A percentile compares a stretch with the other conserved stretches of the same genome.
phyloP scores from a whole-genome alignment of 1,140 invertebrate genomes.

The Drosophila parabipectinata region DNA sequence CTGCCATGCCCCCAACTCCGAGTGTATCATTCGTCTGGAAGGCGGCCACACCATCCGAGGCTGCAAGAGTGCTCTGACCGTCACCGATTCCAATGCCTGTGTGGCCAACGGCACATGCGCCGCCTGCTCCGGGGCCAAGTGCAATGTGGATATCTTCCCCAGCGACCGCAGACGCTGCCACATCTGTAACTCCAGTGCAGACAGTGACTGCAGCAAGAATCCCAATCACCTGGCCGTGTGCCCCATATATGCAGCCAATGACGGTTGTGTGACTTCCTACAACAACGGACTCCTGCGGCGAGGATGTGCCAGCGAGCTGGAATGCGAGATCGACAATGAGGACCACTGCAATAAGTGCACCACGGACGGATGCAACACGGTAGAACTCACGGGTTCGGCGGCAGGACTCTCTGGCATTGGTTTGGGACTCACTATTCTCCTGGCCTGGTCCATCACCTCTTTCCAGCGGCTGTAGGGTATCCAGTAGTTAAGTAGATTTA shows the following conservation, averaged over 20 bases:
- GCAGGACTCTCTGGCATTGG: constrained; percentile 44
- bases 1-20: constrained; percentile 47
- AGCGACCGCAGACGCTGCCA: constrained; percentile 62
- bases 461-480: constrained; percentile 21
- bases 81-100: constrained; percentile 44
- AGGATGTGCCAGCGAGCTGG: constrained; percentile 60
- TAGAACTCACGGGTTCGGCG: constrained; percentile 45
- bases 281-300: constrained; percentile 41
- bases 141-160: constrained; percentile 67
- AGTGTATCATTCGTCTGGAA: constrained; percentile 58
- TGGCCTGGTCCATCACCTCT: constrained; percentile 44
- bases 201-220: constrained; percentile 34
- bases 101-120: constrained; percentile 58
- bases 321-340: constrained; percentile 49
- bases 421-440: constrained; percentile 52
- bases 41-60: constrained; percentile 65
- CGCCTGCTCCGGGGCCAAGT: constrained; percentile 59
- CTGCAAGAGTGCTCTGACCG: constrained; percentile 46
- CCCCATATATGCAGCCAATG: constrained; percentile 58
- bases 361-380: constrained; percentile 69
- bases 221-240: constrained; percentile 60
- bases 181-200: constrained; percentile 62
- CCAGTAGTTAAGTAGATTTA: constrained; percentile 61
- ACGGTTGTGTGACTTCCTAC: constrained; percentile 50
- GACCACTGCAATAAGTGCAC: constrained; percentile 63